Evolutionary conservation across 2,888 invertebrate genomes (phyloP).

Genomic region (Asteroscopus sphinx): DNA sequence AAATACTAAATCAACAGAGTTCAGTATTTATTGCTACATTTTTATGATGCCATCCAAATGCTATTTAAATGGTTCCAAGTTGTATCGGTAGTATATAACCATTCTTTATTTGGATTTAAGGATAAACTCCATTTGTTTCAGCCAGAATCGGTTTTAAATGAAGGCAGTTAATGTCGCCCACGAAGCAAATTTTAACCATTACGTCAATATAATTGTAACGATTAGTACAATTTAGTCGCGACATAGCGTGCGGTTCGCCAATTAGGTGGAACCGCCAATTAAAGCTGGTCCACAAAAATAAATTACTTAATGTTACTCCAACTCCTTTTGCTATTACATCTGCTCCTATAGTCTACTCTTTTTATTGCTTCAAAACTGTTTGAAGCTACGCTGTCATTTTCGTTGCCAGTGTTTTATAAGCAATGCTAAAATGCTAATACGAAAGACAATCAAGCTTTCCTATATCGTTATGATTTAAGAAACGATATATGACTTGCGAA

Average conservation of each 20-base stretch:
- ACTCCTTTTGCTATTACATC: conserved; percentile 41
- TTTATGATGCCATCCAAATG: conserved; percentile 11
- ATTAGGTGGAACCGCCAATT: conserved; percentile 74
- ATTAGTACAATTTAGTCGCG: conserved; percentile 80
- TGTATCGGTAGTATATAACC: conserved; percentile 34
- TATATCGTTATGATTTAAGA: background rate
- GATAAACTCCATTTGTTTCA: conserved; percentile 61
- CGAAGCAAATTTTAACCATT: conserved; percentile 74
- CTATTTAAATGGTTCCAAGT: conserved; percentile 24
- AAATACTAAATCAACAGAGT: background rate
- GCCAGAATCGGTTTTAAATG: conserved; percentile 76
- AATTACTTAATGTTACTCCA: conserved; percentile 57
- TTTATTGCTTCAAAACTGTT: conserved; percentile 35
- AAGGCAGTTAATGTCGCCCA: conserved; percentile 79
- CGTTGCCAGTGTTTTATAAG: conserved; percentile 7
- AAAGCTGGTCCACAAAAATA: conserved; percentile 71
- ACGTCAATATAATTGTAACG: conserved; percentile 72
- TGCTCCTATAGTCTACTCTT: conserved; percentile 25
- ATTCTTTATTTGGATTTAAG: conserved; percentile 56
- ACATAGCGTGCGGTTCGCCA: conserved; percentile 78
- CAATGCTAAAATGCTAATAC: conserved; percentile 21
- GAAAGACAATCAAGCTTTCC: conserved; percentile 1
- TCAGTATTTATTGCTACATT: background rate
- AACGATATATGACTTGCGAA: background rate
- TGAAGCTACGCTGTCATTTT: too few species aligned